Base-by-base conservation (phyloP, 2,113 vertebrate genomes). In the Quiscalus mexicanus region DNA sequence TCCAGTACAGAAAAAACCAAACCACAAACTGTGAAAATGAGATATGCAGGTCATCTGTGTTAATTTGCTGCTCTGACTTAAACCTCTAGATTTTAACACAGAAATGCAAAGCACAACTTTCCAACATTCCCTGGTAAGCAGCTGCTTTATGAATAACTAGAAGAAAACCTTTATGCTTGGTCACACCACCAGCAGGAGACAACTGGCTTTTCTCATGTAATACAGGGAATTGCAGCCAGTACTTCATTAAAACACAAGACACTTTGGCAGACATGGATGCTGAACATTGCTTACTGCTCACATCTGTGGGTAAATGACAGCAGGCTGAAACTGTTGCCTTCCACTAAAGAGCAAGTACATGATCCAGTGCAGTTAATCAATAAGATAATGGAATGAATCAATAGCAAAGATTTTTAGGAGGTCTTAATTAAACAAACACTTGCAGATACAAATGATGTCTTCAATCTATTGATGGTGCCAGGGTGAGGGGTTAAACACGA, bases 401-500 rank as follows among this genome's bases (percentile, higher is more conserved):
- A 99, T 99, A 98, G 98, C 97, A 99, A 99, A 98, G 98, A 99
- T 99, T 99, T 98, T 98, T 98, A 98, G 97, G 98, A 98, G 98
- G 98, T 99, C 99, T 99, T 99, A 99, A 99, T 99, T 99, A 99
- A 99, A 99, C 98, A 98, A 99, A 99, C 98, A 98, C 98, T 99
- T 98, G 98, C 98, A 98, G 98, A 99, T 98, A 99, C 98, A 99
- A 99, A 99, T 98, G 98, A 99, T 98, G 98, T 98, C 98, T 99
- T 98, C 97, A 98, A 98, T 99, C 98, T 99, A 99, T 99, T 98
- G 98, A 99, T 98, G 96, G 97, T 97, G 94, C 94, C 97, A 95
- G 97, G 98, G 98, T 98, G 98, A 98, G 92, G 98, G 98, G 98
- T 98, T 98, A 98, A 97, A 98, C 95, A 96, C 37, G 89, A 97